Base-by-base conservation (phyloP, 2,888 invertebrate species). In the Polyommatus icarus region DNA sequence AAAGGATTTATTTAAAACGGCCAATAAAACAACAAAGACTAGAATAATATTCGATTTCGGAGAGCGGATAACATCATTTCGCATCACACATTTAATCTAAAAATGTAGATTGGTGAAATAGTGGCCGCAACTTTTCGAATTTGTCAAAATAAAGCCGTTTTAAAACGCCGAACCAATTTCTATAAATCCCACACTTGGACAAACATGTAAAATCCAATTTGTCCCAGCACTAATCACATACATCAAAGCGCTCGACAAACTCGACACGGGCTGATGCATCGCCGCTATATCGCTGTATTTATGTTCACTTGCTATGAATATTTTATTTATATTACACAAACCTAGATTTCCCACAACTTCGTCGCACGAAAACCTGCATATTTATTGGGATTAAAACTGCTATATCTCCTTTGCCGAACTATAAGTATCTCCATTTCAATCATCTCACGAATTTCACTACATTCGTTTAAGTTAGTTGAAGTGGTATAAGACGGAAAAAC, bases 191-290 rank as follows among this genome's bases (percentile, higher is more conserved):
- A 8, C 75, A 75, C 29, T 75, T 50, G 46, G 75, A 75, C 75
- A 75, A 75, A 75, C 75, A 75, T 29, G 54, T 75, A 75, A 75
- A 75, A 75, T 75, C 75, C 75, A 75, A 75, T 75, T 75, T 75
- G 75, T 75, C 50, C 75, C 75, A 32, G 18, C 75, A 54, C 75
- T 75, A 75, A 75, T 75, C 75, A 54, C 75, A 73, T 73, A 75
- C 75, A 75, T 75, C 75, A 75, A 46, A 75, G 54, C 75, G 12
- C 46, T 29, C 54, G 50, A 20, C 72, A 54, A 75, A 75, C 75
- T 50, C 24, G 75, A 75, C 50, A 75, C 24, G 50, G 75, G 50
- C 75, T 24, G 29, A 75, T 75, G 24, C 50, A 75, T 75, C 29
- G 15, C 24, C 8, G 15, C 29, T 73, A 18, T 75, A 75, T 15